Evolutionary conservation across 2,888 invertebrate species (phyloP).

Genomic region (Pristionchus entomophagus): DNA sequence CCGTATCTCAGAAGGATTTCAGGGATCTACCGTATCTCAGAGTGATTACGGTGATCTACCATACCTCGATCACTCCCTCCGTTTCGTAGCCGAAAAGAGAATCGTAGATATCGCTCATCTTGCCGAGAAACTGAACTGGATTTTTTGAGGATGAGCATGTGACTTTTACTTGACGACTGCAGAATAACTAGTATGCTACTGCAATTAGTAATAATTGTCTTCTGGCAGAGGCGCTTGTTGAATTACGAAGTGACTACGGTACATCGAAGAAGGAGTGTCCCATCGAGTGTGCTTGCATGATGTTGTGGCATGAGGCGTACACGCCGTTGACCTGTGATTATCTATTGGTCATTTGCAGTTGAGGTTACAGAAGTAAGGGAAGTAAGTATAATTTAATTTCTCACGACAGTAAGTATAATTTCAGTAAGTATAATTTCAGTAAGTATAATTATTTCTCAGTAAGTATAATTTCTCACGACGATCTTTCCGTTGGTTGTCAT

Average conservation of each 20-base stretch:
- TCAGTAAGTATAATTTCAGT: too few species aligned
- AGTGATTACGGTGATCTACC: too few species aligned
- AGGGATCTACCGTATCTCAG: neutral
- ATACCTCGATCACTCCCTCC: neutral
- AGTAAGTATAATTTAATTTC: too few species aligned
- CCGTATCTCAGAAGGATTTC: too few species aligned
- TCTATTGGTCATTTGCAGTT: neutral
- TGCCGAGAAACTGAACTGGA: too few species aligned
- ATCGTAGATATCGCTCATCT: neutral
- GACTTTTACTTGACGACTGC: too few species aligned
- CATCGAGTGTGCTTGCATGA: conserved; percentile 59
- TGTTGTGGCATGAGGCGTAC: conserved; percentile 67
- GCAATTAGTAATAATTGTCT: neutral
- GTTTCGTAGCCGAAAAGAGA: neutral
- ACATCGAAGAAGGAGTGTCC: conserved; percentile 62
- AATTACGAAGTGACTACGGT: neutral
- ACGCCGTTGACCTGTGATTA: conserved; percentile 56
- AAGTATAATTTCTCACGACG: conserved; percentile 59
- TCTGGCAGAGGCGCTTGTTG: neutral
- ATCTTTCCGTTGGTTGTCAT: conserved; percentile 67
- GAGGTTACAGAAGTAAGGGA: neutral
- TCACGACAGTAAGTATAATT: too few species aligned
- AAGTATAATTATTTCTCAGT: too few species aligned
- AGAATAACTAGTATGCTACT: too few species aligned
- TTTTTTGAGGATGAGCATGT: too few species aligned